Conservation (phyloP, 2,888 invertebrate species). For the Nomada lathburiana region DNA sequence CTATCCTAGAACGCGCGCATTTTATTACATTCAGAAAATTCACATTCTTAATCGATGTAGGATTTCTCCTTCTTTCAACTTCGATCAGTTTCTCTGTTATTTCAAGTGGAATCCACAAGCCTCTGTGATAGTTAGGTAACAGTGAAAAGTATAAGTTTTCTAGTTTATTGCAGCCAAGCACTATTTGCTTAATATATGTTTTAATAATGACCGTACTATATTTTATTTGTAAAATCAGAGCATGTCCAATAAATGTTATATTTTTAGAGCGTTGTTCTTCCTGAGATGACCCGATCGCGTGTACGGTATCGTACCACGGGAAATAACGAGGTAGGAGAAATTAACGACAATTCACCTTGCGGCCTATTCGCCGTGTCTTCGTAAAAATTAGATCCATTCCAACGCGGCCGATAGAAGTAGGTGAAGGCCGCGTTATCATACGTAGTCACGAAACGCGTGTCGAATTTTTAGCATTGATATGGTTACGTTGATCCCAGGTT, state of each 20-base stretch:
- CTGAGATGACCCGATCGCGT: background rate
- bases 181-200: constrained; percentile 30
- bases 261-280: constrained; percentile 64
- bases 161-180: constrained; percentile 42
- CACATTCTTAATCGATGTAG: background rate
- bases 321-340: background rate
- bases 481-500: background rate
- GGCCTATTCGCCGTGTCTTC: constrained; percentile 2
- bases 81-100: constrained; percentile 22
- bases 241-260: constrained; percentile 74
- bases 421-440: constrained; percentile 51
- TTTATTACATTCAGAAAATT: constrained; percentile 9
- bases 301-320: background rate
- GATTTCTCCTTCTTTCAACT: background rate
- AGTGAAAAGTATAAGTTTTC: constrained; percentile 35
- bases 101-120: constrained; percentile 31
- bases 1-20: constrained; percentile 8
- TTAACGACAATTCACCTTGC: constrained; percentile 1
- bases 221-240: constrained; percentile 60
- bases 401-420: constrained; percentile 39
- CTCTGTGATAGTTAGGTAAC: constrained; percentile 52
- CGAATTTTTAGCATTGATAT: constrained; percentile 17
- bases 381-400: constrained; percentile 50
- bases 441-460: constrained; percentile 20
- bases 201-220: constrained; percentile 45